These are phyloP conservation scores for Pandion haliaetus DNA, from an alignment of 2,113 vertebrate species.

Conservation along the genomic window DNA sequence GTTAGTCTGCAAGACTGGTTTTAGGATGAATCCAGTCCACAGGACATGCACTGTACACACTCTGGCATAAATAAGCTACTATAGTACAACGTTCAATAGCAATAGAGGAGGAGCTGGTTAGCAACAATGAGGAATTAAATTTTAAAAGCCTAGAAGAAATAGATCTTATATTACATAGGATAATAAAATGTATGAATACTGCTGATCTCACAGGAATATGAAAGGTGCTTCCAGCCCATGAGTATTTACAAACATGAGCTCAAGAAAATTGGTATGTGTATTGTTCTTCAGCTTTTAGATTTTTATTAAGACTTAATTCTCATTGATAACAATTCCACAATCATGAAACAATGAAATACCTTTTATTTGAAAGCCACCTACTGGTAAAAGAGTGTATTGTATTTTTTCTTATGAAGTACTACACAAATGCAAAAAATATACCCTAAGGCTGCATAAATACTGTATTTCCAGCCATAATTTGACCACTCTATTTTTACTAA, in stretches of 20 bases:
- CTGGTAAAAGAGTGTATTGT: constrained; percentile 4
- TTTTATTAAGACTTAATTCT: background rate
- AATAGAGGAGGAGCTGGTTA: background rate
- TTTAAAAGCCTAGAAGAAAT: constrained; percentile 22
- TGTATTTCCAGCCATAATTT: background rate
- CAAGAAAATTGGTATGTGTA: background rate
- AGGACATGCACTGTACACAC: background rate
- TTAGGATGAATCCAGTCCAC: background rate
- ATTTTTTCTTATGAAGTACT: constrained; percentile 14
- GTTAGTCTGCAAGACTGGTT: background rate
- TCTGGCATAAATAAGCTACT: background rate
- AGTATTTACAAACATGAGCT: background rate
- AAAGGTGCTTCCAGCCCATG: background rate
- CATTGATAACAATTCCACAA: background rate
- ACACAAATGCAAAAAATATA: background rate
- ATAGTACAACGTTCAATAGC: background rate
- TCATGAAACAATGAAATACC: background rate
- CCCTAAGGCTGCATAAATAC: background rate
- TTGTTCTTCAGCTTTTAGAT: background rate
- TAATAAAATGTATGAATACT: background rate
- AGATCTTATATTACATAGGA: background rate
- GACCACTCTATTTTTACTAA: background rate
- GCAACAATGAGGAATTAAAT: background rate
- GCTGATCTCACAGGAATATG: background rate
- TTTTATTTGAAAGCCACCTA: constrained; percentile 39